A percentile compares a stretch with the other conserved stretches of the same genome.
These are phyloP conservation scores for Pogonomyrmex californicus DNA, from an alignment of 1,140 invertebrate species.

Conservation along the genomic window DNA sequence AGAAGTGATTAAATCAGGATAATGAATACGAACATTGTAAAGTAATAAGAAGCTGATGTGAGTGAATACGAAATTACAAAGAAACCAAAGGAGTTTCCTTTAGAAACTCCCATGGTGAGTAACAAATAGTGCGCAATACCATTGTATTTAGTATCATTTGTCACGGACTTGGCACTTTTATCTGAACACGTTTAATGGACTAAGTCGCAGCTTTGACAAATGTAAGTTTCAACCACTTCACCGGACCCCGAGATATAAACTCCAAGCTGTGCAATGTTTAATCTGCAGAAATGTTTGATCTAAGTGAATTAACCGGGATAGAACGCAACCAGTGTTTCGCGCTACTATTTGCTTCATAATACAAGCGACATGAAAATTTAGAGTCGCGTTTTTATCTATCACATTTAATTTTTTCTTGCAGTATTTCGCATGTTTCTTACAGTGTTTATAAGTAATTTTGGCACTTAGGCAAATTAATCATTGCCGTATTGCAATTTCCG, in stretches of 20 bases:
- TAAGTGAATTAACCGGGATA: conserved; percentile 18
- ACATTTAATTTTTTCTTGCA: background rate
- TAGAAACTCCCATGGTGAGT: conserved; percentile 12
- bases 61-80: conserved; percentile 47
- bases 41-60: conserved; percentile 22
- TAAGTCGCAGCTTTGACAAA: conserved; percentile 57
- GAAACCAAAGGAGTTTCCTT: conserved; percentile 32
- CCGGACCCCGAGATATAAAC: background rate
- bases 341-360: background rate
- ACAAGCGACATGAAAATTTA: background rate
- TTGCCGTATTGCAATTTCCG: background rate
- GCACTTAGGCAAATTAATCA: background rate
- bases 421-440: no score
- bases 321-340: background rate
- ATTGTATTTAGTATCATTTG: conserved; percentile 58
- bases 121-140: conserved; percentile 45
- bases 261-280: conserved; percentile 46
- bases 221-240: conserved; percentile 43
- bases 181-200: conserved; percentile 54
- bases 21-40: conserved; percentile 16
- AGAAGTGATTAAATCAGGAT: conserved; percentile 9
- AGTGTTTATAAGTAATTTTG: background rate
- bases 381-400: background rate
- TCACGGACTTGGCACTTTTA: conserved; percentile 52
- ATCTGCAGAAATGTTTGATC: conserved; percentile 49